phyloP scores from a whole-genome alignment of 1,140 invertebrate species.

The Epicauta chinensis region DNA sequence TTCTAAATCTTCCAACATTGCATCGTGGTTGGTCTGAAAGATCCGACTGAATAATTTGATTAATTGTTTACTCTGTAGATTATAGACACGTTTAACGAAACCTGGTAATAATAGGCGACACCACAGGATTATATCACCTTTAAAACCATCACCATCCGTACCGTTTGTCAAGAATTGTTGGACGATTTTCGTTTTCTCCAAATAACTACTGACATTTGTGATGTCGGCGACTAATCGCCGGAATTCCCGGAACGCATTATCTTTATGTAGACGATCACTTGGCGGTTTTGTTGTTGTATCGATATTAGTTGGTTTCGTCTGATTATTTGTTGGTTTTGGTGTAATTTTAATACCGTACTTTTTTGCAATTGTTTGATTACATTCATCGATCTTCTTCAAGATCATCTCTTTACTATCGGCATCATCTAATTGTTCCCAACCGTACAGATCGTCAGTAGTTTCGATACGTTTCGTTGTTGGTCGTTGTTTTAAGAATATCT shows the following conservation, averaged over 20 bases:
- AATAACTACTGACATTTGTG: slow-evolving; percentile 69
- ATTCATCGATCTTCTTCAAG: slow-evolving; percentile 53
- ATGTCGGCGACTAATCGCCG: slow-evolving; percentile 69
- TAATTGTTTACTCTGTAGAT: slow-evolving; percentile 86
- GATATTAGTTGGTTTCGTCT: neutral
- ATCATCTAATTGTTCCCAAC: slow-evolving; percentile 58
- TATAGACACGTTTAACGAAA: slow-evolving; percentile 78
- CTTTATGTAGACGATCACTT: slow-evolving; percentile 42
- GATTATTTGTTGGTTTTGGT: slow-evolving; percentile 34
- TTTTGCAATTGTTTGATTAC: slow-evolving; percentile 47
- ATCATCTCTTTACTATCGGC: slow-evolving; percentile 63
- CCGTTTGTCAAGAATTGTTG: slow-evolving; percentile 64
- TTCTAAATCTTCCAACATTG: slow-evolving; percentile 82
- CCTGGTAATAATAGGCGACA: slow-evolving; percentile 78
- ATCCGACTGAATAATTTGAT: slow-evolving; percentile 83
- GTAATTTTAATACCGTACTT: slow-evolving; percentile 45
- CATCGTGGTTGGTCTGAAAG: slow-evolving; percentile 63
- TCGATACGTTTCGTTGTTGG: slow-evolving; percentile 78
- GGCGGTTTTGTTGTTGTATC: neutral
- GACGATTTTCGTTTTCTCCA: slow-evolving; percentile 73
- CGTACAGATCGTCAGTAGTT: slow-evolving; percentile 69
- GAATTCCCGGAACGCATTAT: slow-evolving; percentile 75
- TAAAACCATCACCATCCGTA: slow-evolving; percentile 58
- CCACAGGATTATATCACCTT: slow-evolving; percentile 76
- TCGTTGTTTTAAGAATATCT: slow-evolving; percentile 68